Evolutionary conservation across 2,888 invertebrate genomes (phyloP), one percentile per base, ranked within the genome.

Genomic region (Gisinianus flammeolus): DNA sequence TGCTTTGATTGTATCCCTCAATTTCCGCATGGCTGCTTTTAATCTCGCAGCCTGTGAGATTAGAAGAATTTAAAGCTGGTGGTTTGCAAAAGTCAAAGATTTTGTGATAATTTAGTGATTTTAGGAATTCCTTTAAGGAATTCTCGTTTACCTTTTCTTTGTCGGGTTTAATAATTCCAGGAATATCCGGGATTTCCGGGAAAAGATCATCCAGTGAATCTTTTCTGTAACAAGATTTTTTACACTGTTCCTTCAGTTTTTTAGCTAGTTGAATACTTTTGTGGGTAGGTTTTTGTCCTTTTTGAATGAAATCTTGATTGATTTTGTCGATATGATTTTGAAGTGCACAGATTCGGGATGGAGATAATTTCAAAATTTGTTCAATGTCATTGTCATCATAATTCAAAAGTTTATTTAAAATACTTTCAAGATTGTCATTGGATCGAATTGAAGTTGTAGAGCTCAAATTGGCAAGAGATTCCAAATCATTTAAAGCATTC

Each of bases 141-240:
- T n/a, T n/a, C n/a, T n/a, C n/a, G n/a, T n/a, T n/a, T n/a, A 71
- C 77, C 66, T 77, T 77, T 22, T 70, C 77, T 30, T 26, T 28
- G 19, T 77, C 77, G n/a, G 77, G 77, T 5, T 31, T 71, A 28
- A 77, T 62, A 16, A 64, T 35, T 0, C 70, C 64, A 1, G 16
- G 28, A 8, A 64, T 28, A 35, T 64, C 71, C 1, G 71, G 28
- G 0, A 70, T 12, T 44, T 71, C 77, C 0, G 70, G 70, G 54
- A 77, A 70, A n/a, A 77, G 54, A 19, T 24, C 28, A 28, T 62
- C 70, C 24, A 71, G 22, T n/a, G 62, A 70, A 16, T 71, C 70
- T n/a, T n/a, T 52, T 8, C 56, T 58, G 16, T 19, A 12, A 35
- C 35, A 35, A 26, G 22, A n/a, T 69, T 62, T 68, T 12, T 19